Conservation (phyloP, 35 echinoderm and acorn worm species). For the Anneissia japonica region DNA sequence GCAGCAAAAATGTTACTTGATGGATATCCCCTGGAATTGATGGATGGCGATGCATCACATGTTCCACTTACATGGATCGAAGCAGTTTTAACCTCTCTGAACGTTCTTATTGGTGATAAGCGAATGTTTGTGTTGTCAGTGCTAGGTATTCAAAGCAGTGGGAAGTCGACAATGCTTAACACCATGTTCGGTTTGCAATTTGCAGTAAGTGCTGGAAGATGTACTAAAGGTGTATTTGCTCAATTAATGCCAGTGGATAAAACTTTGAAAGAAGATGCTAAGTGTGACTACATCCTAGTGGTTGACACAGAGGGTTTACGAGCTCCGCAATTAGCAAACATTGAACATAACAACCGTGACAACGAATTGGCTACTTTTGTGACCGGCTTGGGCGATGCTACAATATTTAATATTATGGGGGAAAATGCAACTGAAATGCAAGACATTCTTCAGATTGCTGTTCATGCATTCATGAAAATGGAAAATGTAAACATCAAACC, state of each 20-base stretch:
- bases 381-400: slow-evolving; percentile 19
- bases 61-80: slow-evolving; percentile 10
- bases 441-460: slow-evolving; percentile 21
- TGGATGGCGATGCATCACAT: slow-evolving; percentile 25
- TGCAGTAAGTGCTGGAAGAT: slow-evolving; percentile 33
- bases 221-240: slow-evolving; percentile 17
- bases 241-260: slow-evolving; percentile 6
- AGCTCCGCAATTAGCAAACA: background rate
- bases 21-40: slow-evolving; percentile 21
- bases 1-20: slow-evolving; percentile 19
- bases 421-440: slow-evolving; percentile 25
- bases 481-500: slow-evolving; percentile 14
- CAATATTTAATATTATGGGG: slow-evolving; percentile 31
- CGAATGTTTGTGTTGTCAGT: slow-evolving; percentile 11
- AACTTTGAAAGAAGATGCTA: background rate
- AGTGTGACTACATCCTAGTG: slow-evolving; percentile 11
- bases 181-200: slow-evolving; percentile 43
- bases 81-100: background rate
- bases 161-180: slow-evolving; percentile 24
- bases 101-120: background rate
- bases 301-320: slow-evolving; percentile 30
- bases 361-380: slow-evolving; percentile 38
- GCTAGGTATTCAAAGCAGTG: slow-evolving; percentile 35
- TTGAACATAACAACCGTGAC: background rate
- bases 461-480: slow-evolving; percentile 42